Base-by-base conservation (phyloP, 2,888 invertebrate species). In the Sphecodes monilicornis region DNA sequence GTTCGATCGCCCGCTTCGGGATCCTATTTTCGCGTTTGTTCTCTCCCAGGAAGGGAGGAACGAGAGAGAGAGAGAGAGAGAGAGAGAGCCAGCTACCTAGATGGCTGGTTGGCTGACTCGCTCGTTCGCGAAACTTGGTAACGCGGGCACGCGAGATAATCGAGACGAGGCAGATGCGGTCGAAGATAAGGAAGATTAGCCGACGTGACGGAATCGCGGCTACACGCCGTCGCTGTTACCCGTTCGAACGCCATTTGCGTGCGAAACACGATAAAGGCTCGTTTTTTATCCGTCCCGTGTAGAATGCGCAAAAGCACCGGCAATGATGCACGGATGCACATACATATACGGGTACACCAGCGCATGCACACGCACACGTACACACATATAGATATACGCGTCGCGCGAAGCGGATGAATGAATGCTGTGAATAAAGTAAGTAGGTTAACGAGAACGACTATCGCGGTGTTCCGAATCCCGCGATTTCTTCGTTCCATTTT, bases 401-500 rank as follows among this genome's bases (percentile, higher is more conserved):
- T 36, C 54, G 76, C 83, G 75, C 76, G 50, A 72, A 80, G 60
- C 74, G 78, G 74, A 77, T 80, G 79, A 87, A 84, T 82, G 84
- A 82, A 77, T 80, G 78, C 72, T 26, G 79, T 76, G 80, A 86
- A 86, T 82, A 85, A 86, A 83, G 73, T 82, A 86, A 86, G 86
- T 86, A 86, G 86, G 86, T 85, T 82, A 89, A 90, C 86, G 88
- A 80, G 86, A 86, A 78, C 76, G 80, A 80, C 43, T 74, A 81
- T 79, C 83, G 86, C 60, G 78, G 72, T 26, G 50, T 71, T 54
- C 41, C 75, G 41, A 81, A 87, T 80, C 36, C 68, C 75, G 76
- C 71, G 73, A 78, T 75, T 71, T 41, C 32, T 50, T 66, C 80
- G 64, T 43, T 41, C 41, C 41, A 18, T 85, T 71, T 41, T 41